Percentiles rank a stretch among this genome's conserved stretches.
Evolutionary conservation across 2,797 vertebrate species (phyloP).

Genomic region (Artibeus lituratus): DNA sequence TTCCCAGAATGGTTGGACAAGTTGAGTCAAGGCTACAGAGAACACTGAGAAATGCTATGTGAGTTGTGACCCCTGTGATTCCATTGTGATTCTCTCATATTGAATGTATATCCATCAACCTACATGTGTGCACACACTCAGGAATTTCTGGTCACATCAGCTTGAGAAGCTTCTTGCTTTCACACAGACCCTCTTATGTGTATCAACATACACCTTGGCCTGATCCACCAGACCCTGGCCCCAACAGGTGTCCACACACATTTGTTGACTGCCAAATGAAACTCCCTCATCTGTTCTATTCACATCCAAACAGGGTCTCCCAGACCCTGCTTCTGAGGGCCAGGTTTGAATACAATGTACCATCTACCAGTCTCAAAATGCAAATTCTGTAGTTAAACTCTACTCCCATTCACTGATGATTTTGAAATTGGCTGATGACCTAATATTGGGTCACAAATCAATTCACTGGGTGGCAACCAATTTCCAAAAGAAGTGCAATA

Average conservation of each 20-base stretch:
- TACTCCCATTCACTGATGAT: too few relatives aligned
- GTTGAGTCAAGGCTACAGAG: too few relatives aligned
- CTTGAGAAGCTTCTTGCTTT: background rate
- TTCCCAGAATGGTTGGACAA: background rate
- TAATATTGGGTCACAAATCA: background rate
- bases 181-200: background rate
- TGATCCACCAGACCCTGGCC: background rate
- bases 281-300: background rate
- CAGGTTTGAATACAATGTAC: background rate
- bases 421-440: background rate
- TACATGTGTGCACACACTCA: rapidly evolving
- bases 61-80: background rate
- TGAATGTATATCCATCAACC: background rate
- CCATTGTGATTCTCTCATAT: background rate
- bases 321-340: too few relatives aligned
- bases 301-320: background rate
- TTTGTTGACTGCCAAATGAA: background rate
- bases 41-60: background rate
- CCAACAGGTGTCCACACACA: rapidly evolving
- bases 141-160: rapidly evolving
- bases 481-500: background rate
- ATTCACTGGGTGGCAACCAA: background rate
- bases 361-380: background rate
- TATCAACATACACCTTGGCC: background rate
- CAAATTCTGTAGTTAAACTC: background rate